phyloP scores from a whole-genome alignment of 2,797 vertebrate genomes.

The Oreochromis mossambicus region DNA sequence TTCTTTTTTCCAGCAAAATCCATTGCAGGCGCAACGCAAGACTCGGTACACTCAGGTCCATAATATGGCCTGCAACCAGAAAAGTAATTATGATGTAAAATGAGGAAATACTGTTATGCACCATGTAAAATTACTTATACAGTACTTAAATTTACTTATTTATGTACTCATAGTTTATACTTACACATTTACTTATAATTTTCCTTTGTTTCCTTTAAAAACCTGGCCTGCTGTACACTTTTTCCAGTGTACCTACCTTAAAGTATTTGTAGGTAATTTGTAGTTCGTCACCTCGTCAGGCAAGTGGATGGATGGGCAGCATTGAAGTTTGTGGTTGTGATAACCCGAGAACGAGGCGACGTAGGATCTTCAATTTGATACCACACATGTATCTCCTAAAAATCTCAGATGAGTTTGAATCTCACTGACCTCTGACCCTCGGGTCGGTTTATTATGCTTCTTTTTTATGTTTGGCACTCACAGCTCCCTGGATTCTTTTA shows the following conservation, averaged over 20 bases:
- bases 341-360: neutral
- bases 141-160: neutral
- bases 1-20: neutral
- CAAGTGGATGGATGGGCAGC: rapidly evolving
- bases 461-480: neutral
- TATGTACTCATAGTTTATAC: neutral
- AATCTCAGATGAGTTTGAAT: neutral
- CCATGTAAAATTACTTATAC: neutral
- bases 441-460: neutral
- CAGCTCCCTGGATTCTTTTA: neutral
- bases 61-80: neutral
- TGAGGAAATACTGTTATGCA: neutral
- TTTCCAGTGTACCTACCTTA: neutral
- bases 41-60: neutral
- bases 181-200: neutral
- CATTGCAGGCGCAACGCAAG: neutral
- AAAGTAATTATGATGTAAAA: neutral
- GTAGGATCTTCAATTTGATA: neutral
- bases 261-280: neutral
- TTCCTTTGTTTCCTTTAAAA: neutral
- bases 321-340: neutral
- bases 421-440: neutral
- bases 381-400: neutral
- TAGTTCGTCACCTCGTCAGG: neutral
- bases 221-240: neutral